Evolutionary conservation across 2,113 vertebrate species (phyloP), one percentile per base, ranked within the genome.

Genomic region (Pterophyllum scalare): DNA sequence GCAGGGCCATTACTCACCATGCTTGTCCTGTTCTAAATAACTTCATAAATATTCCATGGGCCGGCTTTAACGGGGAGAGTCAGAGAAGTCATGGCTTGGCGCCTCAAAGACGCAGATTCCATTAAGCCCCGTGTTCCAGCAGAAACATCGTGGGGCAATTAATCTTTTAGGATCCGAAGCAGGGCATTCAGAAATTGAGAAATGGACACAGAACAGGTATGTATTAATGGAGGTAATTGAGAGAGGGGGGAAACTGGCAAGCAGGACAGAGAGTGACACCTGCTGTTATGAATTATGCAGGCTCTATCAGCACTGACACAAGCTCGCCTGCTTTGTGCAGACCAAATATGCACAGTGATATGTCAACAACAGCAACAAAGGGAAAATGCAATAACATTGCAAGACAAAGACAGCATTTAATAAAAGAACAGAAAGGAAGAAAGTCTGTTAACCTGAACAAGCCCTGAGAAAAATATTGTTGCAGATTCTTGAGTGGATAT

Each of bases 21-120:
- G 75, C 61, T 79, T 22, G 82, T 52, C 80, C 87, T 85, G 80
- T 82, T 83, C 89, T 91, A 87, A 90, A 93, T 89, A 89, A 92
- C 90, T 89, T 92, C 81, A 94, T 94, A 93, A 94, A 95, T 94
- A 95, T 92, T 95, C 86, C 77, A 94, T 89, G 77, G 49, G 57
- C 81, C 17, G 8, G 74, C 80, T 90, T 88, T 89, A 90, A 91
- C 74, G 74, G 65, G 75, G 60, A 72, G 74, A 83, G 83, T 28
- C 62, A 26, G 38, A 81, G 74, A 88, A 92, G 90, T 81, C 80
- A 54, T 38, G 60, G 78, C 77, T 82, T 60, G 89, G 83, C 24
- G 64, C 82, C 88, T 89, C 84, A 84, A 70, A 17, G 62, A 90
- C 38, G 28, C 86, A 81, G 86, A 91, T 91, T 89, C 91, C 90